Percentiles rank a stretch among this genome's conserved stretches.
phyloP scores from a whole-genome alignment of 2,797 vertebrate species.

The Lerista edwardsae region DNA sequence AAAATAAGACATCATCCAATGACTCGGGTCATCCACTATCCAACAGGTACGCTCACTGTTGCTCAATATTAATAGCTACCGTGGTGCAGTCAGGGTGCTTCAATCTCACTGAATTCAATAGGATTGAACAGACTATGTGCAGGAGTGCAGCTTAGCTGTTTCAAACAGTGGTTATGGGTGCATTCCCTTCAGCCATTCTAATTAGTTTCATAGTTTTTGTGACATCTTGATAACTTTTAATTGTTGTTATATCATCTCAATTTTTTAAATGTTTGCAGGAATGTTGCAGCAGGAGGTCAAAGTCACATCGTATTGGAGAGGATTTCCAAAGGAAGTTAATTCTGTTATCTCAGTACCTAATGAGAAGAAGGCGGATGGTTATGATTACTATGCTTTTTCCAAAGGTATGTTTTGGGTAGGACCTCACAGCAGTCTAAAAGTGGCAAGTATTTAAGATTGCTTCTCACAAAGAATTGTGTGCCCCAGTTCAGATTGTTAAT shows the following conservation, averaged over 20 bases:
- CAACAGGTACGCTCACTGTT: not conserved
- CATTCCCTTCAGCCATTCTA: not conserved
- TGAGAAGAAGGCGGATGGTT: slow-evolving; percentile 81
- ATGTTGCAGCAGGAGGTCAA: slow-evolving; percentile 78
- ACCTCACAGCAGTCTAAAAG: not conserved
- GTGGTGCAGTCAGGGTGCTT: not conserved
- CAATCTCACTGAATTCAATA: not conserved
- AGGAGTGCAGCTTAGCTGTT: not conserved
- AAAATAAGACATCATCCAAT: slow-evolving; percentile 61
- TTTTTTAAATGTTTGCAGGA: slow-evolving; percentile 59
- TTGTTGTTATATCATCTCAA: not conserved
- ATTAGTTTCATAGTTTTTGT: not conserved
- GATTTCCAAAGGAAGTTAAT: slow-evolving; percentile 79
- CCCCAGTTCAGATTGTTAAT: not conserved
- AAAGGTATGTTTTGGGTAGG: slow-evolving; percentile 80
- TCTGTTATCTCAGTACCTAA: slow-evolving; percentile 87
- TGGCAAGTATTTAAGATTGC: not conserved
- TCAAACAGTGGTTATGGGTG: not conserved
- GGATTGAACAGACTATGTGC: not conserved
- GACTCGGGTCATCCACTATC: slow-evolving; percentile 29
- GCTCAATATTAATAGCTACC: not conserved
- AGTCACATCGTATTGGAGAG: slow-evolving; percentile 75
- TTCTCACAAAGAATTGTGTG: not conserved
- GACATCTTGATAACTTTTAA: not conserved
- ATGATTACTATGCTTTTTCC: slow-evolving; percentile 89